A percentile compares a stretch with the other conserved stretches of the same genome.
Conservation (phyloP, 2,797 vertebrate species). For the Gobio occitaniae region DNA sequence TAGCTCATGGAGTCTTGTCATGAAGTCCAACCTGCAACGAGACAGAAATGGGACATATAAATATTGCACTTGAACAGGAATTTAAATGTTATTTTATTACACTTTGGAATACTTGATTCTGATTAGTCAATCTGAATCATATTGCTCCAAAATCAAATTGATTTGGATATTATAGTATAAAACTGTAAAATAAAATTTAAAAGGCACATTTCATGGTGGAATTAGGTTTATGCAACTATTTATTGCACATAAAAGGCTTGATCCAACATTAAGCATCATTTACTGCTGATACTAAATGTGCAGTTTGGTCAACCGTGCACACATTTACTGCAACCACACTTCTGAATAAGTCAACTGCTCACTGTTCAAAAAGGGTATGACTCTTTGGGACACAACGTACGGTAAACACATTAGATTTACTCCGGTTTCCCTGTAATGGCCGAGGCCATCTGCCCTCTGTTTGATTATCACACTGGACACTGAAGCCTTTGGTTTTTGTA, state of each 20-base stretch:
- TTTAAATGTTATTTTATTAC: background rate
- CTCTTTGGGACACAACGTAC: slow-evolving; percentile 53
- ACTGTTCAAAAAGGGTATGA: background rate
- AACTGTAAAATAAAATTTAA: background rate
- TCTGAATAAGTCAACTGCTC: background rate
- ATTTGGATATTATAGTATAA: background rate
- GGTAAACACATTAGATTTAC: slow-evolving; percentile 66
- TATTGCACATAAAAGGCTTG: background rate
- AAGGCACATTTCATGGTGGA: background rate
- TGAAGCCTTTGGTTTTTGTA: slow-evolving; percentile 63
- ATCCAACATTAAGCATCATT: slow-evolving; percentile 23
- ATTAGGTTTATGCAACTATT: slow-evolving; percentile 14
- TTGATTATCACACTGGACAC: slow-evolving; percentile 65
- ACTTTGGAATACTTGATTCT: background rate
- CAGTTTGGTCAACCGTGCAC: slow-evolving; percentile 28
- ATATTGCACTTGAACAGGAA: background rate
- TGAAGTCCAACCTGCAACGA: slow-evolving; percentile 70
- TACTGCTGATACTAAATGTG: slow-evolving; percentile 27
- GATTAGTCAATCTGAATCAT: background rate
- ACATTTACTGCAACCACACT: slow-evolving; percentile 17
- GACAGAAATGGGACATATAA: slow-evolving; percentile 39
- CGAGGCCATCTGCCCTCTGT: slow-evolving; percentile 75
- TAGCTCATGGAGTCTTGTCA: slow-evolving; percentile 57
- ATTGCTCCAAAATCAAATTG: background rate
- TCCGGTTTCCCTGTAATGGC: slow-evolving; percentile 20